Evolutionary conservation across 2,797 vertebrate genomes (phyloP).

Genomic region (Chromis chromis): DNA sequence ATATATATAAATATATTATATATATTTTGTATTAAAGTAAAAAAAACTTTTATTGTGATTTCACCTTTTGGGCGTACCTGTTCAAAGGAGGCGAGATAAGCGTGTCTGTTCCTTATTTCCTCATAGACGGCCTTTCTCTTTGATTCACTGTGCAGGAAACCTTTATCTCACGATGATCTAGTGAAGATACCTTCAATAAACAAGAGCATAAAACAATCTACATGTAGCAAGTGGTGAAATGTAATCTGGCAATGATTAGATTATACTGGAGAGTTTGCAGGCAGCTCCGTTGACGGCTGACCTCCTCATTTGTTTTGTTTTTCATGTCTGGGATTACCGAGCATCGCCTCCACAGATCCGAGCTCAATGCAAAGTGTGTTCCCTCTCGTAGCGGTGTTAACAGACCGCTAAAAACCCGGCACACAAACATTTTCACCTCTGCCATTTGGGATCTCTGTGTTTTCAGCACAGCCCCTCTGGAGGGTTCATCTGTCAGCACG

Average conservation of each 20-base stretch:
- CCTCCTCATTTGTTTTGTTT: conserved; percentile 46
- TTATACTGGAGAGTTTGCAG: conserved; percentile 33
- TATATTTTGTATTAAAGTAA: conserved; percentile 85
- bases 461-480: conserved; percentile 37
- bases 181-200: conserved; percentile 24
- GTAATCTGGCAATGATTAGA: conserved; percentile 27
- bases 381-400: conserved; percentile 6
- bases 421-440: conserved; percentile 20
- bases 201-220: conserved; percentile 10
- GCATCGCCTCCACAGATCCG: conserved; percentile 29
- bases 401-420: background rate
- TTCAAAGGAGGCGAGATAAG: conserved; percentile 73
- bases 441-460: conserved; percentile 25
- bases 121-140: conserved; percentile 80
- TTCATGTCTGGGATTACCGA: conserved; percentile 38
- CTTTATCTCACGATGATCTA: conserved; percentile 55
- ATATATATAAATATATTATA: conserved; percentile 81
- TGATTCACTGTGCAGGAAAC: conserved; percentile 81
- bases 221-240: conserved; percentile 47
- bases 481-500: conserved; percentile 20
- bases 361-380: conserved; percentile 24
- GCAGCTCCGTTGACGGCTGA: conserved; percentile 48
- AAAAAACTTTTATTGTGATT: conserved; percentile 80
- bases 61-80: conserved; percentile 79
- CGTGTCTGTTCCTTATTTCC: conserved; percentile 71